phyloP scores from a whole-genome alignment of 2,888 invertebrate genomes.

The Marronus borbonicus region DNA sequence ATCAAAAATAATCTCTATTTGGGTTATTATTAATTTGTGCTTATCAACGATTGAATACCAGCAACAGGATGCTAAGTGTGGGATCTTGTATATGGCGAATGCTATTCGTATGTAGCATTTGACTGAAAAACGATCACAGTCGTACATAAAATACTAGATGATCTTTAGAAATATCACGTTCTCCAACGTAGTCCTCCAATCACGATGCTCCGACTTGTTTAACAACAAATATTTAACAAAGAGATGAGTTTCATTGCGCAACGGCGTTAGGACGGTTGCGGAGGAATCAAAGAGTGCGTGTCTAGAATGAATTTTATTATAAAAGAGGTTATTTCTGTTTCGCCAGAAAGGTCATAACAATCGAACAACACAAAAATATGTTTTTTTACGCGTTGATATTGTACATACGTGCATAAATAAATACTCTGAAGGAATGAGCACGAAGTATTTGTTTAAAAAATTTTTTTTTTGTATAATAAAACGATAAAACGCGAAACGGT shows the following conservation, averaged over 20 bases:
- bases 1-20: too few species aligned
- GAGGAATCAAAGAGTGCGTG: slow-evolving; percentile 12
- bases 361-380: neutral
- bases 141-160: neutral
- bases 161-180: slow-evolving; percentile 13
- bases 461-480: neutral
- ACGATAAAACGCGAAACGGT: neutral
- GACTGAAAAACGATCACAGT: neutral
- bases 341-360: slow-evolving; percentile 7
- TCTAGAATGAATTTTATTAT: slow-evolving; percentile 7
- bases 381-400: neutral
- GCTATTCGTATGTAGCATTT: too few species aligned
- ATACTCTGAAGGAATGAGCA: neutral
- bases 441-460: neutral
- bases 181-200: neutral
- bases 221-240: slow-evolving; percentile 10
- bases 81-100: too few species aligned
- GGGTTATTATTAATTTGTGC: too few species aligned
- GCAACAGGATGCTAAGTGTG: too few species aligned
- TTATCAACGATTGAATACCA: too few species aligned
- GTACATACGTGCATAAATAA: neutral
- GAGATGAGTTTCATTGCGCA: slow-evolving; percentile 11
- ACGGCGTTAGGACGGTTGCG: neutral
- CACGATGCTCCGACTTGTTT: neutral
- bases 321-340: slow-evolving; percentile 3